Evolutionary conservation across 2,888 invertebrate species (phyloP).

Genomic region (Lasius fuliginosus): DNA sequence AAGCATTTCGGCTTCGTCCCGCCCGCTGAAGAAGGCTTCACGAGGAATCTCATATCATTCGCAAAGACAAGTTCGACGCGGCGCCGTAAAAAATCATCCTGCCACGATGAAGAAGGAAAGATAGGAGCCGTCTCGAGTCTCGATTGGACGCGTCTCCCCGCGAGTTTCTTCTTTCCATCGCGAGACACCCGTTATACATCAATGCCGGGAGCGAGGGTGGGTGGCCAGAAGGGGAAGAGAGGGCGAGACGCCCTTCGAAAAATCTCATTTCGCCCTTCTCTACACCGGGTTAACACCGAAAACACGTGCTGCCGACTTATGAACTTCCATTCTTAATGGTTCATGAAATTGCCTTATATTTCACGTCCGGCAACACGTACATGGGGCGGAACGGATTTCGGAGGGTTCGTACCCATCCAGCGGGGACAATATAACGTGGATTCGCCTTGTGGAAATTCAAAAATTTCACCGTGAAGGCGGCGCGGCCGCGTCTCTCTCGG

Average conservation of each 20-base stretch:
- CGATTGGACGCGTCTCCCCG: constrained; percentile 26
- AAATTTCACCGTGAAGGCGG: constrained; percentile 31
- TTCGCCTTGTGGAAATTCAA: constrained; percentile 47
- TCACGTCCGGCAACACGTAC: constrained; percentile 78
- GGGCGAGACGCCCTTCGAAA: constrained; percentile 74
- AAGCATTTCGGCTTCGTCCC: background rate
- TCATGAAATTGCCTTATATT: constrained; percentile 84
- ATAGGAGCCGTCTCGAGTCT: constrained; percentile 43
- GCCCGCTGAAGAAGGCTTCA: background rate
- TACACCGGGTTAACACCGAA: constrained; percentile 83
- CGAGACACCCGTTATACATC: constrained; percentile 75
- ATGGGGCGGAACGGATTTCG: constrained; percentile 74
- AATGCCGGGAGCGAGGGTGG: constrained; percentile 64
- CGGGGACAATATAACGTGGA: constrained; percentile 50
- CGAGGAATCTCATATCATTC: constrained; percentile 64
- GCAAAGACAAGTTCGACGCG: constrained; percentile 69
- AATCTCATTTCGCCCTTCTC: constrained; percentile 83
- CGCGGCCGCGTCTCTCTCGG: constrained; percentile 7
- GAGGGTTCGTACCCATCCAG: constrained; percentile 53
- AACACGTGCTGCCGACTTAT: constrained; percentile 83
- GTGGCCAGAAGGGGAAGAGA: constrained; percentile 8
- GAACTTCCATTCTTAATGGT: constrained; percentile 83
- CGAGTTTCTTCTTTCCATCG: constrained; percentile 50
- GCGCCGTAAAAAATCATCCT: constrained; percentile 65
- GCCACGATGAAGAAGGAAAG: constrained; percentile 39